Base-by-base conservation (phyloP, 2,797 vertebrate genomes). In the Acipenser transmontanus region DNA sequence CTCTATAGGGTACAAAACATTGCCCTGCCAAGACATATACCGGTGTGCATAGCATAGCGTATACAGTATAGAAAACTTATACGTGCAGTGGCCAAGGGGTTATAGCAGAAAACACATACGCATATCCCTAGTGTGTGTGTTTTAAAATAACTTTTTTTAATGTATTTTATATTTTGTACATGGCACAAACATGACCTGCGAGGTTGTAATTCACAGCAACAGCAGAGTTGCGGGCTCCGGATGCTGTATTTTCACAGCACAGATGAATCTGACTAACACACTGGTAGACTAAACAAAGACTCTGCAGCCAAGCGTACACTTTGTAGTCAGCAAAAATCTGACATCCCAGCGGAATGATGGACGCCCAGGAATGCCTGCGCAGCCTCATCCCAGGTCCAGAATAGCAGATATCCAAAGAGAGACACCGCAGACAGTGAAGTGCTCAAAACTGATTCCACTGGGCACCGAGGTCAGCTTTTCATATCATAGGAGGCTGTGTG, bases 261-360 rank as follows among this genome's bases (percentile, higher is more conserved):
- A 73, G 66, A 63, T 49, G 0, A 73, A 72, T 70, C 78, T 47
- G 8, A 79, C 70, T 60, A 71, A 47, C 9, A 69, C 69, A 65
- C 79, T 62, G 11, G 51, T 50, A 85, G 77, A 82, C 80, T 78
- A 84, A 85, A 82, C 79, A 85, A 67, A 73, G 73, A 17, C 64
- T 72, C 63, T 11, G 0, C 47, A 51, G 71, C 66, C 34, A 6
- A 57, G 51, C 47, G 73, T 70, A 68, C 71, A 72, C 71, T 70
- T 68, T 57, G 13, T 10, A 47, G 10, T 9, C 65, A 66, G 66
- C 62, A 7, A 1, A 69, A 64, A 6, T 20, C 6, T 70, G 73
- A 69, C 14, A 7, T 63, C 71, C 72, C 64, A 65, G 64, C 5
- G 72, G 71, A 77, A 71, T 68, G 74, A 72, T 52, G 65, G 66